Conservation (phyloP, 1,140 invertebrate species). For the Megalonaias nervosa region DNA sequence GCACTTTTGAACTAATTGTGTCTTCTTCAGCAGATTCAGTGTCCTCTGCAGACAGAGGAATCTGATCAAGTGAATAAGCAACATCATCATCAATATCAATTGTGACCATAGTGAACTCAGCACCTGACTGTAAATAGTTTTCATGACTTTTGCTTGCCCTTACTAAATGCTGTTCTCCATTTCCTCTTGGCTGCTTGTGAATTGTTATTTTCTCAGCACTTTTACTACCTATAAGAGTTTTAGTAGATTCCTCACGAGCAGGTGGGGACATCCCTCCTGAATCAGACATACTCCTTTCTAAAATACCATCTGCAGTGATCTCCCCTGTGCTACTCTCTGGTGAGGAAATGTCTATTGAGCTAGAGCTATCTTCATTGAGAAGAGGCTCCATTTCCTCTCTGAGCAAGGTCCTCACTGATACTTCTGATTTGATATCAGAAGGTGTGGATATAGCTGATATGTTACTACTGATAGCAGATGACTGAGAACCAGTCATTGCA, state of each 20-base stretch:
- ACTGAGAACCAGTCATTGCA: constrained; percentile 43
- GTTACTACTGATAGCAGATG: constrained; percentile 33
- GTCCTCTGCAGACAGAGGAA: constrained; percentile 82
- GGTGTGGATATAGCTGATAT: constrained; percentile 45
- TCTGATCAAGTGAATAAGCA: constrained; percentile 91
- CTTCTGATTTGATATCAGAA: constrained; percentile 47
- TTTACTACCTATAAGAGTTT: constrained; percentile 46
- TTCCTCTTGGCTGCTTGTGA: constrained; percentile 17
- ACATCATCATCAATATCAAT: constrained; percentile 90
- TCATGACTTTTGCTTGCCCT: constrained; percentile 69
- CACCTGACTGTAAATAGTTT: constrained; percentile 61
- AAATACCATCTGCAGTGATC: constrained; percentile 25
- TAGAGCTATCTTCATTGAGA: constrained; percentile 39
- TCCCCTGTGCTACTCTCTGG: constrained; percentile 26
- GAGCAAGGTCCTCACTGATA: constrained; percentile 47
- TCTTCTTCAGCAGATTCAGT: constrained; percentile 46
- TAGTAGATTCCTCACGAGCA: constrained; percentile 13
- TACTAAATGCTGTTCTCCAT: constrained; percentile 44
- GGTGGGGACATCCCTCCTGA: constrained; percentile 36
- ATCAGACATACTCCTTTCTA: constrained; percentile 34
- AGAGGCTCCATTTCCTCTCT: constrained; percentile 36
- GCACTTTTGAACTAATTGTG: constrained; percentile 72
- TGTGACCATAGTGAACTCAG: constrained; percentile 54
- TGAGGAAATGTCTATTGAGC: constrained; percentile 29
- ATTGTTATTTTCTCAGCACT: constrained; percentile 64